Evolutionary conservation across 2,888 invertebrate genomes (phyloP).

Genomic region (Cecidostiba fungosa): DNA sequence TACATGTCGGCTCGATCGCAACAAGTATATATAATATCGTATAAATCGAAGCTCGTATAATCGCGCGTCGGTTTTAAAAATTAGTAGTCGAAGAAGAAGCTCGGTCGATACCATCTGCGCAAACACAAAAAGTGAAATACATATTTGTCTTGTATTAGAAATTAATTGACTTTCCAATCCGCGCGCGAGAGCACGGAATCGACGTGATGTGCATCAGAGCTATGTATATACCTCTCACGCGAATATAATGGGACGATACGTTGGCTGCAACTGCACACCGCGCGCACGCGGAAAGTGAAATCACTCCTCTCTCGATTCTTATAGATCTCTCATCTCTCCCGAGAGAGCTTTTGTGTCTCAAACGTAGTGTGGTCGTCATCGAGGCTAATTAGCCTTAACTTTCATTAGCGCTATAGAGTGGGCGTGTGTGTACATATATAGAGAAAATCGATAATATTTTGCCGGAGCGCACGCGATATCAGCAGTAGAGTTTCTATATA

Average conservation of each 20-base stretch:
- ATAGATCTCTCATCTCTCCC: not conserved
- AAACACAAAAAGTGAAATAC: slow-evolving; percentile 46
- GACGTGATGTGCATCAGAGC: slow-evolving; percentile 1
- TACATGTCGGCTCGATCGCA: too few species aligned
- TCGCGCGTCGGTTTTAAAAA: too few species aligned
- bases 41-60: too few species aligned
- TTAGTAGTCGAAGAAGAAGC: too few species aligned
- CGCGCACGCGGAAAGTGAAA: slow-evolving; percentile 43
- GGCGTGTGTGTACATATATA: not conserved
- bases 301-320: slow-evolving; percentile 11
- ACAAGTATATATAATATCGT: too few species aligned
- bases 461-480: not conserved
- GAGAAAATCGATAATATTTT: slow-evolving; percentile 28
- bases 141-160: slow-evolving; percentile 44
- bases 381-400: slow-evolving; percentile 41
- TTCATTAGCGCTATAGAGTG: slow-evolving; percentile 23
- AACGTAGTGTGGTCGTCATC: not conserved
- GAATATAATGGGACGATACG: slow-evolving; percentile 45
- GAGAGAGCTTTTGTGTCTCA: not conserved
- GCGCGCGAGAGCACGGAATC: not conserved
- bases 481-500: slow-evolving; percentile 10
- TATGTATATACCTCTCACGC: not conserved
- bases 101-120: slow-evolving; percentile 20
- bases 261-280: not conserved
- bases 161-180: slow-evolving; percentile 56